Evolutionary conservation across 2,888 invertebrate genomes (phyloP).

Genomic region (Apotomis turbidana): DNA sequence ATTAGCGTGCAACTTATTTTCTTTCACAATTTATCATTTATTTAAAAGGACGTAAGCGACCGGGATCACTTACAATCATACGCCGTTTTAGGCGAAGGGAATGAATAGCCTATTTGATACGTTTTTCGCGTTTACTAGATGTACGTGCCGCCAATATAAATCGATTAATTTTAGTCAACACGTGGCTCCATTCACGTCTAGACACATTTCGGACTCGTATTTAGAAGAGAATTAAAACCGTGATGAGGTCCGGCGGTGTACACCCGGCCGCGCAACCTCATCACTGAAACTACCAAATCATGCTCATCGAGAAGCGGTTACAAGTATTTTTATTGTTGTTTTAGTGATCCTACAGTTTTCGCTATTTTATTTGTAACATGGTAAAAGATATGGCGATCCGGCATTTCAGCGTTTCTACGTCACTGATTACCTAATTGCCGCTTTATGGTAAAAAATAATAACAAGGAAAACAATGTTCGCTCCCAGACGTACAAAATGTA

Average conservation of each 20-base stretch:
- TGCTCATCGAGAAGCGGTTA: background rate
- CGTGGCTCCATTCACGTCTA: conserved; percentile 45
- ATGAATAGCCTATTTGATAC: conserved; percentile 7
- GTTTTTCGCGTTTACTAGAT: conserved; percentile 3
- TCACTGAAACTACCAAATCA: background rate
- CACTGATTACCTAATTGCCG: too few relatives aligned
- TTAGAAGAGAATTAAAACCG: conserved; percentile 57
- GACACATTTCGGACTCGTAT: conserved; percentile 49
- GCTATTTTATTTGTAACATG: too few relatives aligned
- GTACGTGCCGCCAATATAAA: conserved; percentile 38
- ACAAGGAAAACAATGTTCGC: too few relatives aligned
- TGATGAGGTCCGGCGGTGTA: conserved; percentile 51
- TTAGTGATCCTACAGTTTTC: too few relatives aligned
- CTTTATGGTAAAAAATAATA: too few relatives aligned
- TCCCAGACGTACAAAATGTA: too few relatives aligned
- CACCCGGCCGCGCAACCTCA: background rate
- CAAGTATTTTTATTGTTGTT: too few relatives aligned
- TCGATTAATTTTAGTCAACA: conserved; percentile 49
- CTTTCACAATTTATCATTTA: background rate
- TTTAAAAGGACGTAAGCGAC: background rate
- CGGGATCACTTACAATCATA: background rate
- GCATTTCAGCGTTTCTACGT: too few relatives aligned
- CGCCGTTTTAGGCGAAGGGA: background rate
- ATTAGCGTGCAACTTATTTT: background rate
- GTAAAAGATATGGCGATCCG: too few relatives aligned